Conservation (phyloP, 2,113 vertebrate species). For the Catagonus wagneri region DNA sequence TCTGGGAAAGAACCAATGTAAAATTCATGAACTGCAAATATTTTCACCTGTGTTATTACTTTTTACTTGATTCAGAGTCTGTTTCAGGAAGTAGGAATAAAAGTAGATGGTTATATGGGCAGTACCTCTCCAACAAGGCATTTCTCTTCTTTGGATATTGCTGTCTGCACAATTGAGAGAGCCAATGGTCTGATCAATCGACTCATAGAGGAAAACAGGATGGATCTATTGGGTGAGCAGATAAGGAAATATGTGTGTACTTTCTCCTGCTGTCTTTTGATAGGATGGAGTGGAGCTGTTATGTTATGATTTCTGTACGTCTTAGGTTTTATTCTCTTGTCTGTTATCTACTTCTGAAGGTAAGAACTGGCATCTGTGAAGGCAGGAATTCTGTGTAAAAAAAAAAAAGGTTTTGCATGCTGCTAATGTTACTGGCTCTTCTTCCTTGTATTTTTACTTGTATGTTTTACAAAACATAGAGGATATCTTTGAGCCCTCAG, state of each 20-base stretch:
- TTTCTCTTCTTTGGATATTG: conserved; percentile 94
- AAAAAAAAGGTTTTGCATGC: background rate
- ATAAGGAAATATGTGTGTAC: conserved; percentile 6
- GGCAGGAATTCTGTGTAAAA: background rate
- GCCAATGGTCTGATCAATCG: conserved; percentile 96
- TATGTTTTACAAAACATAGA: background rate
- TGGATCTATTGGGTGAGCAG: conserved; percentile 93
- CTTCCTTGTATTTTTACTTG: background rate
- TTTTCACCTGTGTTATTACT: conserved; percentile 37
- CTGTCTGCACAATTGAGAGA: conserved; percentile 98
- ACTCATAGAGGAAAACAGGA: conserved; percentile 95
- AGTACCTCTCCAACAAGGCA: conserved; percentile 90
- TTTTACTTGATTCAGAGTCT: conserved; percentile 88
- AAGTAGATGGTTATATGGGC: conserved; percentile 97
- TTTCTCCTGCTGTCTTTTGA: conserved; percentile 37
- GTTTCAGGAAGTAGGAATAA: conserved; percentile 94
- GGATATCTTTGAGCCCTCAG: background rate
- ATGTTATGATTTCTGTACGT: conserved; percentile 14
- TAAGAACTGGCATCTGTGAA: background rate
- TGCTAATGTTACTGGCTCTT: background rate
- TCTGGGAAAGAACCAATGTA: background rate
- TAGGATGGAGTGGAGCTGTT: background rate
- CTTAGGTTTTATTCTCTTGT: background rate
- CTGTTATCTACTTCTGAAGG: background rate
- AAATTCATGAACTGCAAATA: conserved; percentile 16